These are phyloP conservation scores for Coluber constrictor DNA, from an alignment of 2,797 vertebrate species.

Conservation along the genomic window DNA sequence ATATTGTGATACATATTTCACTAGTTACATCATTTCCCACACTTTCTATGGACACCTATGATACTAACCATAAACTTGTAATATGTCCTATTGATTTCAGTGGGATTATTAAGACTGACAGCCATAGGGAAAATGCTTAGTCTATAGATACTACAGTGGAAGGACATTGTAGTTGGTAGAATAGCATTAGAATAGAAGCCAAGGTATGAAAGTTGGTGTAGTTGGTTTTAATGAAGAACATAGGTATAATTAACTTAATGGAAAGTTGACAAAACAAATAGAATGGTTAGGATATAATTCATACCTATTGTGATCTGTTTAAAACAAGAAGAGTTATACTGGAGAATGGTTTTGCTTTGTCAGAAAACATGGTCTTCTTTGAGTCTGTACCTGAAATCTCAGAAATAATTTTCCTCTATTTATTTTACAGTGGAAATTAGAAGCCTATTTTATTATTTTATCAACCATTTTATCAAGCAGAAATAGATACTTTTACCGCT, in stretches of 20 bases:
- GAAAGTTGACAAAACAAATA: not conserved
- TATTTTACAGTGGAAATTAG: not conserved
- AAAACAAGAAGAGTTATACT: not conserved
- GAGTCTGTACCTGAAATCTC: not conserved
- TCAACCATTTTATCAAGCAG: not conserved
- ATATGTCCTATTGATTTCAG: not conserved
- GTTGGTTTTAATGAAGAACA: not conserved
- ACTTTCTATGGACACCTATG: not conserved
- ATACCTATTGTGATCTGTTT: not conserved
- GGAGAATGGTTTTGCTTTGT: not conserved
- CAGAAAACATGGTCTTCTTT: not conserved
- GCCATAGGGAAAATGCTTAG: not conserved
- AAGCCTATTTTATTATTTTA: not conserved
- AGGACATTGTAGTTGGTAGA: not conserved
- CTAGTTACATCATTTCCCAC: not conserved
- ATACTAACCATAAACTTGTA: not conserved
- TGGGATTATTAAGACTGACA: not conserved
- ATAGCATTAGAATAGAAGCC: not conserved
- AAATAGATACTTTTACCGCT: not conserved
- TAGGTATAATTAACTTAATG: not conserved
- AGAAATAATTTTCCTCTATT: not conserved
- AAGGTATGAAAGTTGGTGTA: not conserved
- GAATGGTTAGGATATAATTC: not conserved
- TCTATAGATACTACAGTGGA: not conserved
- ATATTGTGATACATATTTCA: not conserved